A percentile compares a stretch with the other conserved stretches of the same genome.
Conservation (phyloP, 2,113 vertebrate genomes). For the Malurus cyaneus region DNA sequence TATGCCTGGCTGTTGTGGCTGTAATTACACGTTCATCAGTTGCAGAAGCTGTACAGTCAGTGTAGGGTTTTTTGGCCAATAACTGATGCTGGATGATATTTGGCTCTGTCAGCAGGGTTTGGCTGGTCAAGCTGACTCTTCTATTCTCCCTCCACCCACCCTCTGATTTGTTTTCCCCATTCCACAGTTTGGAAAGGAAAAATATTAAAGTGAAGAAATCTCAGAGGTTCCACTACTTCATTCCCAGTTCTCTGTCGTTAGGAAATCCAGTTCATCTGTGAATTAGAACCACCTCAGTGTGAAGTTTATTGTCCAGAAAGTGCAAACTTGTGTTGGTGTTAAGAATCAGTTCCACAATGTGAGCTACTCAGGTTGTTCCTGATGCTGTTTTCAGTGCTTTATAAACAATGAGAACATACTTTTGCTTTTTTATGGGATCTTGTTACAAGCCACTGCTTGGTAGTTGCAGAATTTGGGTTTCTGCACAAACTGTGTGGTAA, state of each 20-base stretch:
- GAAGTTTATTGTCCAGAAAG: background rate
- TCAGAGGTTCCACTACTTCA: background rate
- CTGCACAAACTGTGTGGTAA: background rate
- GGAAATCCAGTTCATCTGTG: background rate
- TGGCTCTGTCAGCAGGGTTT: background rate
- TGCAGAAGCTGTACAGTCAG: background rate
- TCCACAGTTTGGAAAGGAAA: background rate
- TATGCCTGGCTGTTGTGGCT: background rate
- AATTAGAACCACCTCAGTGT: background rate
- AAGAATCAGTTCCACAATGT: background rate
- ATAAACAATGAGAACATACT: background rate
- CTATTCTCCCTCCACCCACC: background rate
- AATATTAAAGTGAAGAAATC: slow-evolving; percentile 1
- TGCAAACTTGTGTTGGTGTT: background rate
- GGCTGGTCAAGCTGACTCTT: slow-evolving; percentile 42
- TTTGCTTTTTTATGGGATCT: slow-evolving; percentile 29
- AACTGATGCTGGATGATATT: background rate
- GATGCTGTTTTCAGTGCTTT: slow-evolving; percentile 5
- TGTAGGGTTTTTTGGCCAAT: background rate
- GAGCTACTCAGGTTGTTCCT: background rate
- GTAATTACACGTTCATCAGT: background rate
- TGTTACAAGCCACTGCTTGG: background rate
- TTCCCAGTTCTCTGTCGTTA: background rate
- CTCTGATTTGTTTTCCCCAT: background rate
- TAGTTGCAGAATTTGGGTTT: background rate